Conservation (phyloP, 2,113 vertebrate genomes). For the Tachycineta bicolor region DNA sequence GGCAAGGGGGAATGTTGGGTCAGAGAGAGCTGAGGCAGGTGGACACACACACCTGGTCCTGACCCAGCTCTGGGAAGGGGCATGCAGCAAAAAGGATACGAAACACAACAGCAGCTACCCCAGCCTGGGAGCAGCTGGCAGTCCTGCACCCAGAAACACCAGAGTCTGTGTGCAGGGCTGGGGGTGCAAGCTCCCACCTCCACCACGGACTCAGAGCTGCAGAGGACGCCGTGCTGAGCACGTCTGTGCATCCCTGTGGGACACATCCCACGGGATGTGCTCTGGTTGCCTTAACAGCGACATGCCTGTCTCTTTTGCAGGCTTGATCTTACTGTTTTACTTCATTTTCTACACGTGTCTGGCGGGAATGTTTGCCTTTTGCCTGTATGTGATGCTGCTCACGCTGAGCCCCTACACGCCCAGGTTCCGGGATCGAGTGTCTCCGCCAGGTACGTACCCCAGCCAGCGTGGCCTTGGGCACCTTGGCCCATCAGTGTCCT, state of each 20-base stretch:
- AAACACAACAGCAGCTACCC: not conserved
- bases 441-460: slow-evolving; percentile 86
- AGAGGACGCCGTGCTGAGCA: not conserved
- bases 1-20: not conserved
- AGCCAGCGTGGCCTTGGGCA: not conserved
- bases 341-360: slow-evolving; percentile 88
- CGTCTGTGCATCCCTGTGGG: not conserved
- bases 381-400: slow-evolving; percentile 90
- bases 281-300: not conserved
- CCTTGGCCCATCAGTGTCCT: not conserved
- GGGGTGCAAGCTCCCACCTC: not conserved
- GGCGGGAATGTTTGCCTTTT: slow-evolving; percentile 92
- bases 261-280: not conserved
- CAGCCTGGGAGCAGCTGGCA: accelerated
- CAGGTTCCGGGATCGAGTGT: slow-evolving; percentile 87
- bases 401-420: slow-evolving; percentile 91
- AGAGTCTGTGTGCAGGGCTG: not conserved
- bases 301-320: slow-evolving; percentile 71
- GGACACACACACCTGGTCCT: not conserved
- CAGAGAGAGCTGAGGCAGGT: accelerated
- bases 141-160: not conserved
- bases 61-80: not conserved
- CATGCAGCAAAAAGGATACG: not conserved
- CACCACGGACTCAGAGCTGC: not conserved
- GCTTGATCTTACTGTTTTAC: slow-evolving; percentile 92